Evolutionary conservation across 2,113 vertebrate genomes (phyloP).

Genomic region (Petrocephalus microphthalmus): DNA sequence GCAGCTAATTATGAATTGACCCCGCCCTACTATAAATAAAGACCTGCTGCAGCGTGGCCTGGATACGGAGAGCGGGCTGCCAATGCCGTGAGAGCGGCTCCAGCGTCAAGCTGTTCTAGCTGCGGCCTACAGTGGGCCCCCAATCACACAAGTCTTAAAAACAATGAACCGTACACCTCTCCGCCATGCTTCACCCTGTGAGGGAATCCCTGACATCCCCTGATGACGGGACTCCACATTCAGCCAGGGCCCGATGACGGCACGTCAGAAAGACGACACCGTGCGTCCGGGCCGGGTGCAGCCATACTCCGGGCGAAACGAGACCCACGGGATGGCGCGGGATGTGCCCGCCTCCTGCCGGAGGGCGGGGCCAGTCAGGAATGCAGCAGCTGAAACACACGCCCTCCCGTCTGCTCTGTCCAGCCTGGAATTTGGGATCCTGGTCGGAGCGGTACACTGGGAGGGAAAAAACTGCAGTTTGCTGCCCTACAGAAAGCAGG

Average conservation of each 20-base stretch:
- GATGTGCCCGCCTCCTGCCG: not conserved
- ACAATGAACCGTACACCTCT: not conserved
- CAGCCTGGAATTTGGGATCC: not conserved
- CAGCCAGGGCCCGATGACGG: not conserved
- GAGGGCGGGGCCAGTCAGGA: not conserved
- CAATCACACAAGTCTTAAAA: not conserved
- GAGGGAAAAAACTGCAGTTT: not conserved
- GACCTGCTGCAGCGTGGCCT: not conserved
- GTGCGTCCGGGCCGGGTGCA: not conserved
- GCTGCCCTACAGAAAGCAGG: not conserved
- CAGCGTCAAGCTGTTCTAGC: not conserved
- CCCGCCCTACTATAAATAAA: not conserved
- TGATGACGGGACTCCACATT: not conserved
- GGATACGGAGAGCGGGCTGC: not conserved
- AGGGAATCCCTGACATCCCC: not conserved
- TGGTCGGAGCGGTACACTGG: not conserved
- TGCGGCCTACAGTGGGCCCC: not conserved
- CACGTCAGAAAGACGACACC: not conserved
- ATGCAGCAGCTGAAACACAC: slow-evolving; percentile 5
- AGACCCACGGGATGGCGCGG: not conserved
- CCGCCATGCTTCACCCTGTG: not conserved
- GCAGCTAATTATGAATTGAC: slow-evolving; percentile 2
- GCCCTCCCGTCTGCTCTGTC: not conserved
- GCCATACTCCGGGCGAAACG: not conserved
- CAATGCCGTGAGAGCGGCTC: not conserved